These are phyloP conservation scores for Drosophila pallidifrons DNA, from an alignment of 1,140 invertebrate species.

Conservation along the genomic window DNA sequence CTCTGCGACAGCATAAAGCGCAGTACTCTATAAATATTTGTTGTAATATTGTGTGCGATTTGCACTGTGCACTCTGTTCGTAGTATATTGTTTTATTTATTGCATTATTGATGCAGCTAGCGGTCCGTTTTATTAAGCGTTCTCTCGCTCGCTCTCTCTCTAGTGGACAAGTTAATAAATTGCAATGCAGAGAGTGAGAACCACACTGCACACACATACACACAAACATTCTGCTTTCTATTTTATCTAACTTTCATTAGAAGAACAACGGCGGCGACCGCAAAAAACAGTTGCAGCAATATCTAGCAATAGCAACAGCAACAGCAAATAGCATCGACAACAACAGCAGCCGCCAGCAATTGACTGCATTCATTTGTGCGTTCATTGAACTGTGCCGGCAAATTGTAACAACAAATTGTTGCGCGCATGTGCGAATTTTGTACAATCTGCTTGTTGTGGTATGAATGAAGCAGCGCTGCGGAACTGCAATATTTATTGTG, in stretches of 20 bases:
- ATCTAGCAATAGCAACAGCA: constrained; percentile 28
- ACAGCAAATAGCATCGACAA: constrained; percentile 29
- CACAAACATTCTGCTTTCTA: constrained; percentile 42
- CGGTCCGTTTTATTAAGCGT: constrained; percentile 46
- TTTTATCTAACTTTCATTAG: constrained; percentile 79
- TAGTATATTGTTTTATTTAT: constrained; percentile 13
- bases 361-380: constrained; percentile 65
- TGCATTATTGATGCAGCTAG: constrained; percentile 18
- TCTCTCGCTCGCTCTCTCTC: constrained; percentile 36
- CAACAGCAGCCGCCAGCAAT: constrained; percentile 22
- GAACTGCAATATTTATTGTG: not conserved
- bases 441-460: not conserved
- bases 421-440: constrained; percentile 55
- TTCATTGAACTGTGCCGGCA: constrained; percentile 77
- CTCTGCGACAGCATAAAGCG: not conserved
- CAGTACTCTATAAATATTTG: not conserved
- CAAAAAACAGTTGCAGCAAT: constrained; percentile 52
- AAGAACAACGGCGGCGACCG: constrained; percentile 58
- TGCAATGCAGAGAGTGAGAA: constrained; percentile 41
- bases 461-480: not conserved
- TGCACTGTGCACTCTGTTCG: not conserved
- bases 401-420: constrained; percentile 53
- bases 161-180: constrained; percentile 64
- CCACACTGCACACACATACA: not conserved
- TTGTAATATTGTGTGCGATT: not conserved